Conservation (phyloP, 1,140 invertebrate species). For the Hestina assimilis region DNA sequence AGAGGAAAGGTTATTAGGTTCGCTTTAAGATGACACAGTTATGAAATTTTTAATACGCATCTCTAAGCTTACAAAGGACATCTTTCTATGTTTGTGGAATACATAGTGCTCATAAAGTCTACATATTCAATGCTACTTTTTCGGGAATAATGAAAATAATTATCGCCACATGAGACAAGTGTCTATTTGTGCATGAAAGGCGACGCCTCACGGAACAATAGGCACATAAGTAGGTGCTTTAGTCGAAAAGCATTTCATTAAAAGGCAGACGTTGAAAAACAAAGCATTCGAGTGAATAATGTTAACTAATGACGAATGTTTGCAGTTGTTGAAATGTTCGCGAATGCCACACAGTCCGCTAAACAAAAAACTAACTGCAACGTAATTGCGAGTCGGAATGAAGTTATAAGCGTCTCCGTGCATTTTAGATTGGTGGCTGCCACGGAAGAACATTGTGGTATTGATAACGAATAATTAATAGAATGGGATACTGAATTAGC, state of each 20-base stretch:
- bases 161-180: conserved; percentile 22
- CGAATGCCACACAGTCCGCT: conserved; percentile 43
- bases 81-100: no score
- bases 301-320: conserved; percentile 68
- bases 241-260: conserved; percentile 50
- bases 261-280: conserved; percentile 60
- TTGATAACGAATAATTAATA: neutral
- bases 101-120: no score
- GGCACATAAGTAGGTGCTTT: conserved; percentile 39
- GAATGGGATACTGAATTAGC: neutral
- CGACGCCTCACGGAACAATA: conserved; percentile 38
- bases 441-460: conserved; percentile 13
- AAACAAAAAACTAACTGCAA: conserved; percentile 49
- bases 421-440: conserved; percentile 24
- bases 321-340: conserved; percentile 54
- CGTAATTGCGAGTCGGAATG: conserved; percentile 56
- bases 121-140: neutral
- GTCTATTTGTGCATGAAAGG: conserved; percentile 32
- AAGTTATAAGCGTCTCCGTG: conserved; percentile 51
- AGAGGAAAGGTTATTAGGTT: neutral
- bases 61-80: no score
- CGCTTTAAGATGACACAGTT: neutral
- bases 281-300: conserved; percentile 54
- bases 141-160: conserved; percentile 8
- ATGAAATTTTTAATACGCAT: no score